These are phyloP conservation scores for Vanacampus margaritifer DNA, from an alignment of 2,113 vertebrate species.

Conservation along the genomic window DNA sequence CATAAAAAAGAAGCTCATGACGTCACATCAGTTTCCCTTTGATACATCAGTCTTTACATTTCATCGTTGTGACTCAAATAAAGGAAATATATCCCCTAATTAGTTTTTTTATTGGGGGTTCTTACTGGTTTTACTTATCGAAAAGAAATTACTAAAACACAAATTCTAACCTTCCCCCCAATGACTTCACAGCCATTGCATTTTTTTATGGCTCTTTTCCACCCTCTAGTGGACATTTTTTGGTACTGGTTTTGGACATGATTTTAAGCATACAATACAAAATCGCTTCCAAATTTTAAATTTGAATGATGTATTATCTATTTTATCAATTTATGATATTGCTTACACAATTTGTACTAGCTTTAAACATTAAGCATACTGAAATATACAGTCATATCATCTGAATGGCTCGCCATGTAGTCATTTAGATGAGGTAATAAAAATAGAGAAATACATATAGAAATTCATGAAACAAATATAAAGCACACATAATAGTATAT, in stretches of 20 bases:
- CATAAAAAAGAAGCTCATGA: no score
- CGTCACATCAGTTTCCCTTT: no score
- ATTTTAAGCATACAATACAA: neutral
- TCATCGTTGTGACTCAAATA: no score
- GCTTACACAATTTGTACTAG: neutral
- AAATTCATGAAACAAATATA: neutral
- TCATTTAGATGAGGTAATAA: neutral
- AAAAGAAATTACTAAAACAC: no score
- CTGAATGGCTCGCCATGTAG: neutral
- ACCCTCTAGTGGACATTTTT: conserved; percentile 58
- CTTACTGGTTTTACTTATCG: no score
- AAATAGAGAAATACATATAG: neutral
- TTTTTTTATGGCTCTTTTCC: conserved; percentile 15
- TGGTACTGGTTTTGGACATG: conserved; percentile 15
- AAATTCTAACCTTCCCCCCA: neutral
- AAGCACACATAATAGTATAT: neutral
- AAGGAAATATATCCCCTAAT: no score
- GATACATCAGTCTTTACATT: no score
- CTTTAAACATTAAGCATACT: neutral
- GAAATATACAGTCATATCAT: neutral
- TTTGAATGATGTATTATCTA: neutral
- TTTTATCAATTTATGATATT: neutral
- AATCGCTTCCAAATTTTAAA: neutral
- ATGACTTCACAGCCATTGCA: neutral
- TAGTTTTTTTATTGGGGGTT: no score